phyloP scores from a whole-genome alignment of 2,797 vertebrate genomes.

The Sebastes cheni region DNA sequence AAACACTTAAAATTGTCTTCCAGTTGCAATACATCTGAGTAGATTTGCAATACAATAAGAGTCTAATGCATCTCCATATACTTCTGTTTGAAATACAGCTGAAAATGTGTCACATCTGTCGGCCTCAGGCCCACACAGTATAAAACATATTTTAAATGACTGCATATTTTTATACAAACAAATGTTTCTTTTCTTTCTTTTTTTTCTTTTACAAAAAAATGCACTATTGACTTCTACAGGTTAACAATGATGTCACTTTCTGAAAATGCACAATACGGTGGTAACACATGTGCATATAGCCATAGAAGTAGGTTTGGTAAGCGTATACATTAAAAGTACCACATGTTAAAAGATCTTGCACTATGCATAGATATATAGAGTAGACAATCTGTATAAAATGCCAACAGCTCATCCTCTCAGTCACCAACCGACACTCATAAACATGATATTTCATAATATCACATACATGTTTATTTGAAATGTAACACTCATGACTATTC shows the following conservation, averaged over 20 bases:
- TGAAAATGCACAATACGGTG: slow-evolving; percentile 56
- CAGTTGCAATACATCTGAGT: slow-evolving; percentile 41
- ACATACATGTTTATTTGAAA: slow-evolving; percentile 26
- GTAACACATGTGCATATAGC: slow-evolving; percentile 57
- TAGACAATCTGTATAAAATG: slow-evolving; percentile 64
- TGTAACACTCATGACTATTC: slow-evolving; percentile 30
- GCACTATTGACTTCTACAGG: slow-evolving; percentile 69
- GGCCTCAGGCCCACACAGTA: slow-evolving; percentile 1
- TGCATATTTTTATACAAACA: slow-evolving; percentile 64
- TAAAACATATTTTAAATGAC: slow-evolving; percentile 32
- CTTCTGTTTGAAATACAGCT: slow-evolving; percentile 3
- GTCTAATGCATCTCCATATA: neutral
- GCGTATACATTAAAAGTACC: slow-evolving; percentile 39
- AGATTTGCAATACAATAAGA: slow-evolving; percentile 11
- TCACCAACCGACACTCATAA: neutral
- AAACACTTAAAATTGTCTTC: slow-evolving; percentile 1
- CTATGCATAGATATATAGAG: slow-evolving; percentile 62
- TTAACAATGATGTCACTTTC: slow-evolving; percentile 78
- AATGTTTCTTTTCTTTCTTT: neutral
- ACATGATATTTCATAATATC: slow-evolving; percentile 21
- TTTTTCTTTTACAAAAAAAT: slow-evolving; percentile 48
- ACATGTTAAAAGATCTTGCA: slow-evolving; percentile 49
- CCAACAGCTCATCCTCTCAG: slow-evolving; percentile 30
- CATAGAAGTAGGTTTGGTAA: slow-evolving; percentile 59
- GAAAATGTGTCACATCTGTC: slow-evolving; percentile 6